A percentile compares a stretch with the other conserved stretches of the same genome.
Conservation (phyloP, 2,113 vertebrate species). For the Acrocephalus kingi region DNA sequence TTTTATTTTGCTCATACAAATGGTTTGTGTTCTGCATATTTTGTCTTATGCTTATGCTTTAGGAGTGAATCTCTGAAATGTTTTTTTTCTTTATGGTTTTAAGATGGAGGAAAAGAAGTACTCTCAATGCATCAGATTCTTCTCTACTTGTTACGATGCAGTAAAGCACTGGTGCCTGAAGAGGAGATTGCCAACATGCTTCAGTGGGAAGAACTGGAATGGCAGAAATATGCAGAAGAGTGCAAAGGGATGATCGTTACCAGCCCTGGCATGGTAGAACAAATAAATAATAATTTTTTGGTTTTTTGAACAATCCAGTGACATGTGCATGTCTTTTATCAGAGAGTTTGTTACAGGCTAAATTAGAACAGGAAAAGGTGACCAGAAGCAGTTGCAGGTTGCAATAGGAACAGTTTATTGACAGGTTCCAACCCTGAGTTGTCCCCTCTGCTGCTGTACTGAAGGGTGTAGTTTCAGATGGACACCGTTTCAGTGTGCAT, state of each 20-base stretch:
- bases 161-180: slow-evolving; percentile 91
- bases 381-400: neutral
- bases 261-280: slow-evolving; percentile 92
- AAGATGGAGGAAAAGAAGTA: slow-evolving; percentile 98
- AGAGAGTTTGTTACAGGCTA: neutral
- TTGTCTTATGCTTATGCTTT: neutral
- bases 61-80: neutral
- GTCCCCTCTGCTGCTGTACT: neutral
- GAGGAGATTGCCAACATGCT: slow-evolving; percentile 98
- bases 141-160: slow-evolving; percentile 90
- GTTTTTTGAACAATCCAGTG: neutral
- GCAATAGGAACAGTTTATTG: neutral
- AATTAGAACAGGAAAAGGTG: neutral
- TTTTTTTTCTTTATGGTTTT: slow-evolving; percentile 16
- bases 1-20: slow-evolving; percentile 12
- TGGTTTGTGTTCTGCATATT: neutral
- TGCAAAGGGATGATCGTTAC: slow-evolving; percentile 99
- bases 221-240: slow-evolving; percentile 98
- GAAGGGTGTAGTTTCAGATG: neutral
- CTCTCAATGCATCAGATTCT: slow-evolving; percentile 99
- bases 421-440: neutral
- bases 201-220: slow-evolving; percentile 97
- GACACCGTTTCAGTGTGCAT: neutral
- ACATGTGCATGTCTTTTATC: neutral
- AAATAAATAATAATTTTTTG: neutral